A percentile compares a stretch with the other conserved stretches of the same genome.
These are phyloP conservation scores for Epinotia demarniana DNA, from an alignment of 2,888 invertebrate species.

Conservation along the genomic window DNA sequence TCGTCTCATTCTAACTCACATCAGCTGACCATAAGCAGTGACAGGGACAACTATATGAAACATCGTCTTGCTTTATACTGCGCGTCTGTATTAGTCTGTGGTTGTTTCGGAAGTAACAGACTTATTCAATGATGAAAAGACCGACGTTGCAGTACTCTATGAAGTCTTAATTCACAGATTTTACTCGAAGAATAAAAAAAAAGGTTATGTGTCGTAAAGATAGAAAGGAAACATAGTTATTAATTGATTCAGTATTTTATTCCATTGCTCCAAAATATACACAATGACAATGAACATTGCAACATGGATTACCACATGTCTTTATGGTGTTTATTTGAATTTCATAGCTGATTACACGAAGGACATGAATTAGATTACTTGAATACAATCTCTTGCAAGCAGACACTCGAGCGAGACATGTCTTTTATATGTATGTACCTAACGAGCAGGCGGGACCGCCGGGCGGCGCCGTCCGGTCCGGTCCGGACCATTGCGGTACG, in stretches of 20 bases:
- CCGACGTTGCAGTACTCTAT: no score
- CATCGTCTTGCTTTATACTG: no score
- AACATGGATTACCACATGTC: conserved; percentile 77
- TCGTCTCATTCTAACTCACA: no score
- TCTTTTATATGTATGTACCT: conserved; percentile 62
- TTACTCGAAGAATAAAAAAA: no score
- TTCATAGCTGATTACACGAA: conserved; percentile 81
- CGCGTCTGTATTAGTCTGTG: no score
- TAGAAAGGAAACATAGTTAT: conserved; percentile 53
- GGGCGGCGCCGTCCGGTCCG: conserved; percentile 45
- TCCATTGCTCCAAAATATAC: conserved; percentile 84
- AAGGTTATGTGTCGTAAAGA: background rate
- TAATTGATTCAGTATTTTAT: conserved; percentile 82
- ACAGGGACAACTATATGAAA: no score
- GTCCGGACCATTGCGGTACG: conserved; percentile 46
- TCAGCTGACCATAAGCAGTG: no score
- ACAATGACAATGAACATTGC: conserved; percentile 78
- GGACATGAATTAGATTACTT: conserved; percentile 76
- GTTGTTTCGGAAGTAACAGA: no score
- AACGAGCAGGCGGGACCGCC: conserved; percentile 41
- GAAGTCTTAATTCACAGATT: no score
- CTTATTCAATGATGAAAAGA: no score
- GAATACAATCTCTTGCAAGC: conserved; percentile 72
- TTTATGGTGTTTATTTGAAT: conserved; percentile 78
- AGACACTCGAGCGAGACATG: conserved; percentile 63